These are phyloP conservation scores for Trichacis sp. DNA, from an alignment of 2,888 invertebrate genomes.

Conservation along the genomic window DNA sequence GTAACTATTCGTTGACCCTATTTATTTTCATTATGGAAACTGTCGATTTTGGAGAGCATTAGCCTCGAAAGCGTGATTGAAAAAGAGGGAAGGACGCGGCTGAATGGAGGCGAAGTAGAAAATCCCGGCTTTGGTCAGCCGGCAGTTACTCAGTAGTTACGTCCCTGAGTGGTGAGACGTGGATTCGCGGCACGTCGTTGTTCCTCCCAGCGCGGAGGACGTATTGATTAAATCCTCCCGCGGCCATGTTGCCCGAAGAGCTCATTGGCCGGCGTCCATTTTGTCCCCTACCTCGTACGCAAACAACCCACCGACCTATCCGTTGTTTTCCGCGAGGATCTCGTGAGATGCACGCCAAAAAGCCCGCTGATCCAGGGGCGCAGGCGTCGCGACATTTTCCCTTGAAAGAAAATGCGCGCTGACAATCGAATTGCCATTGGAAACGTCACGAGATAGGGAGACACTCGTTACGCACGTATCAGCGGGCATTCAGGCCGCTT, in stretches of 20 bases:
- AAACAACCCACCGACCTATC: slow-evolving; percentile 30
- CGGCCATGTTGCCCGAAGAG: slow-evolving; percentile 64
- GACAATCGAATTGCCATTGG: slow-evolving; percentile 51
- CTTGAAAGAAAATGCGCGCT: slow-evolving; percentile 28
- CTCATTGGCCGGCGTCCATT: slow-evolving; percentile 67
- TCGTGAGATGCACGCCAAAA: slow-evolving; percentile 43
- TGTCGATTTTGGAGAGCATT: too few relatives aligned
- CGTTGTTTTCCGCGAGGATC: slow-evolving; percentile 41
- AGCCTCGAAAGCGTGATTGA: too few relatives aligned
- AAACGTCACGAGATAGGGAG: slow-evolving; percentile 43
- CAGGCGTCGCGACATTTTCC: slow-evolving; percentile 60
- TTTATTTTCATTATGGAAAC: too few relatives aligned
- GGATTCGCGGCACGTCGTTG: slow-evolving; percentile 50
- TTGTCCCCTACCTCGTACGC: slow-evolving; percentile 57
- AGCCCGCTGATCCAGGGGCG: slow-evolving; percentile 38
- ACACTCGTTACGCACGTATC: slow-evolving; percentile 46
- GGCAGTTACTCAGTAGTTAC: slow-evolving; percentile 54
- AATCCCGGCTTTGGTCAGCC: neutral
- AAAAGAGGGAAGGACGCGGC: too few relatives aligned
- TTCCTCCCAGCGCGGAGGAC: slow-evolving; percentile 55
- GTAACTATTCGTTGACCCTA: too few relatives aligned
- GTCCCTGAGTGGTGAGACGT: slow-evolving; percentile 51
- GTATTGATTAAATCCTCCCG: slow-evolving; percentile 68
- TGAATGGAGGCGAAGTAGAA: neutral
- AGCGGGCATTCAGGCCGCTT: slow-evolving; percentile 25